phyloP scores from a whole-genome alignment of 2,113 vertebrate species.

The Anthoscopus minutus region DNA sequence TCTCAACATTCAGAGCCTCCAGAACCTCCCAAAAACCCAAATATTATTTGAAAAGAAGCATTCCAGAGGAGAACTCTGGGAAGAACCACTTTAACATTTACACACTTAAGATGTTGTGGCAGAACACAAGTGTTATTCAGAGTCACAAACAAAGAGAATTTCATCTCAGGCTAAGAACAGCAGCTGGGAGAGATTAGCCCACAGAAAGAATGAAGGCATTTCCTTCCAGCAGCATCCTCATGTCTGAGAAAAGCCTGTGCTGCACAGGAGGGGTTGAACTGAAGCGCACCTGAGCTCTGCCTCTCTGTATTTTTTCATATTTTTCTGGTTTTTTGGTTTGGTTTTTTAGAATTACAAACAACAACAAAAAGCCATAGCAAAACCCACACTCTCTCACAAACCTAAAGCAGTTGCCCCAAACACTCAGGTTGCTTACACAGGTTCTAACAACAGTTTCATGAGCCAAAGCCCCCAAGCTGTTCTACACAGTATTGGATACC shows the following conservation, averaged over 20 bases:
- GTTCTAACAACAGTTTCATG: not conserved
- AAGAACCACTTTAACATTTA: not conserved
- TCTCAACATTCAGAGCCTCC: not conserved
- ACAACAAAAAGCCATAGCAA: not conserved
- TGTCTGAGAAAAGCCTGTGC: not conserved
- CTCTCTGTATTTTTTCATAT: not conserved
- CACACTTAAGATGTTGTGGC: not conserved
- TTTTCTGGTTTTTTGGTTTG: not conserved
- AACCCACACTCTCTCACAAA: not conserved
- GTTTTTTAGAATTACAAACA: not conserved
- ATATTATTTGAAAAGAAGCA: not conserved
- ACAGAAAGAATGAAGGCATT: not conserved
- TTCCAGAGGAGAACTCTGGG: not conserved
- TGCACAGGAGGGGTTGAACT: not conserved
- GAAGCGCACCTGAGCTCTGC: not conserved
- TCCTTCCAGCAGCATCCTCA: not conserved
- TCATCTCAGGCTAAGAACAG: not conserved
- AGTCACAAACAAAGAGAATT: conserved; percentile 47
- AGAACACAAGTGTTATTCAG: conserved; percentile 47
- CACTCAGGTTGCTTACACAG: not conserved
- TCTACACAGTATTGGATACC: not conserved
- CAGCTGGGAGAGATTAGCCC: not conserved
- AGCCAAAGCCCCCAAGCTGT: not conserved
- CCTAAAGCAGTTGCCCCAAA: not conserved
- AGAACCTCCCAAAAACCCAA: not conserved